A percentile compares a stretch with the other conserved stretches of the same genome.
Conservation (phyloP, 2,888 invertebrate species). For the Cecidostiba fungosa region DNA sequence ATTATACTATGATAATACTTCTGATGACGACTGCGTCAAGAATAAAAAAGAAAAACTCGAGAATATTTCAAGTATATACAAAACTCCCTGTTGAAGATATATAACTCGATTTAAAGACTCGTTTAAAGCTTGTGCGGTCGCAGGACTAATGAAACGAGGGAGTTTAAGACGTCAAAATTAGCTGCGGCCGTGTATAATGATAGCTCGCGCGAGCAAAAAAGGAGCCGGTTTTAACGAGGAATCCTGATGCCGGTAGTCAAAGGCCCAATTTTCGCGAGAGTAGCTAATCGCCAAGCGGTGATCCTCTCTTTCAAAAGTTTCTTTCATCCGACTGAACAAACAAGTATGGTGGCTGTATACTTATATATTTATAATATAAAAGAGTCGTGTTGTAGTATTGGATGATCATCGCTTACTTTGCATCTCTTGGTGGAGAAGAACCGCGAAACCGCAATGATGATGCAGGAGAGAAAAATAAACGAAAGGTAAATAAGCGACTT, state of each 20-base stretch:
- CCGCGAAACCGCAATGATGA: background rate
- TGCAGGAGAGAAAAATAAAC: background rate
- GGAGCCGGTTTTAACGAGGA: slow-evolving; percentile 29
- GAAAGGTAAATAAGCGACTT: slow-evolving; percentile 13
- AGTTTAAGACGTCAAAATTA: slow-evolving; percentile 31
- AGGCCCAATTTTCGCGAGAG: slow-evolving; percentile 9
- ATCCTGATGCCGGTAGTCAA: background rate
- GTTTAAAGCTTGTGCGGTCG: background rate
- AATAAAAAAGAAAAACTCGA: too few species aligned
- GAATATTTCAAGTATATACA: background rate
- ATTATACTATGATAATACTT: too few species aligned
- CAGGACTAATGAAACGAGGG: slow-evolving; percentile 25
- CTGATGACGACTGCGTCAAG: too few species aligned
- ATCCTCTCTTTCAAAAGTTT: background rate
- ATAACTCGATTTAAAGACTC: background rate
- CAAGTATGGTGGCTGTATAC: background rate
- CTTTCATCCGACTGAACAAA: background rate
- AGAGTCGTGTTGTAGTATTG: background rate
- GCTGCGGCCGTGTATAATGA: slow-evolving; percentile 6
- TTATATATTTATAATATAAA: too few species aligned
- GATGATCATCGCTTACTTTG: background rate
- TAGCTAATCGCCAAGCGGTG: background rate
- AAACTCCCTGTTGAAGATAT: background rate
- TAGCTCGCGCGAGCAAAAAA: background rate
- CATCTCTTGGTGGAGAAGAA: slow-evolving; percentile 20